Evolutionary conservation across 2,888 invertebrate genomes (phyloP), one percentile per base, ranked within the genome.

Genomic region (Cantharis flavilabris): DNA sequence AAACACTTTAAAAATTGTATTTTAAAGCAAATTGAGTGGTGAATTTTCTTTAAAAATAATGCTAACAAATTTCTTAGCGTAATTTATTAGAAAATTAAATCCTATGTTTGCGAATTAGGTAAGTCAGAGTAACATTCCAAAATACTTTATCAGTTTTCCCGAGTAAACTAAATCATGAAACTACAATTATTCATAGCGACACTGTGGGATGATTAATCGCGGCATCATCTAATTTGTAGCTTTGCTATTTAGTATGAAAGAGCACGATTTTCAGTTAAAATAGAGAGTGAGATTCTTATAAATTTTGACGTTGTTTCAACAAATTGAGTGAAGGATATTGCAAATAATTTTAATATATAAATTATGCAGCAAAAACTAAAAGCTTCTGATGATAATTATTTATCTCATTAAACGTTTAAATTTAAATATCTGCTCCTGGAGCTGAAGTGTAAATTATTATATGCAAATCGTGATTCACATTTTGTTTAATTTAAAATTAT

Each of bases 191-290:
- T 75, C 75, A 75, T 75, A 65, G 62, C 70, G 70, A 70, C 75
- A 75, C 64, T 67, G 65, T 18, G 26, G 69, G 76, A 79, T 76
- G 78, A 81, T 81, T 81, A 81, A 81, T 81, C 79, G 75, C 75
- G 70, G 67, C 71, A 78, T 72, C 79, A 78, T 76, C 79, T 81
- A 79, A 80, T 80, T 81, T 73, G 79, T 70, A 73, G 65, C 79
- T 80, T 79, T 73, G 76, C 76, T 80, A 78, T 62, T 80, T 76
- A 70, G 70, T 75, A 75, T 67, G 62, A 63, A 70, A 75, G 33
- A 26, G 75, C 75, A 67, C 62, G 65, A 75, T 70, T 62, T 33
- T 49, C 63, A 65, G 69, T 62, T 69, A n/a, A 13, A 13, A 62
- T 30, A 9, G 18, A 30, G 26, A 69, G 63, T 62, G 23, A n/a